These are phyloP conservation scores for Enteromius thamalakanensis DNA, from an alignment of 2,797 vertebrate genomes.

Conservation along the genomic window DNA sequence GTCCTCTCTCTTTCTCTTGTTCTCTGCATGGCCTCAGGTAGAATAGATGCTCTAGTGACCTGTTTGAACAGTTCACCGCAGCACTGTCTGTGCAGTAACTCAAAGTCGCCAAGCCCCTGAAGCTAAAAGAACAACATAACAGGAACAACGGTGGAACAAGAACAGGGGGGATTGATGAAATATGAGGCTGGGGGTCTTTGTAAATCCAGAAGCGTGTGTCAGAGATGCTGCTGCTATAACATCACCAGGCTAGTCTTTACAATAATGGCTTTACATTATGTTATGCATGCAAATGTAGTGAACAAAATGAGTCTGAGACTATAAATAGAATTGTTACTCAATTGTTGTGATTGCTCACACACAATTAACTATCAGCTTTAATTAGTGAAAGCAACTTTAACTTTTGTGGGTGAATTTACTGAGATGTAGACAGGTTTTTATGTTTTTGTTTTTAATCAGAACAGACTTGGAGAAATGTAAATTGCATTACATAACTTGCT, in stretches of 20 bases:
- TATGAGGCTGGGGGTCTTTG: slow-evolving; percentile 20
- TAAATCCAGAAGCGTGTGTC: slow-evolving; percentile 19
- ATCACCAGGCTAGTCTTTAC: slow-evolving; percentile 7
- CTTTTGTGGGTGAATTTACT: background rate
- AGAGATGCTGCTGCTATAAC: slow-evolving; percentile 1
- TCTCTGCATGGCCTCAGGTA: slow-evolving; percentile 66
- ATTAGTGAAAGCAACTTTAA: slow-evolving; percentile 45
- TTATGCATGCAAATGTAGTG: background rate
- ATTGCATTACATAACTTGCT: background rate
- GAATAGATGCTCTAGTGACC: slow-evolving; percentile 66
- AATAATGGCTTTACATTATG: background rate
- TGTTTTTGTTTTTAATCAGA: background rate
- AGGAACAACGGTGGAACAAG: slow-evolving; percentile 24
- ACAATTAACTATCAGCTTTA: slow-evolving; percentile 35
- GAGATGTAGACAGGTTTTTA: background rate
- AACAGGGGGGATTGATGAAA: slow-evolving; percentile 29
- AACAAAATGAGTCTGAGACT: background rate
- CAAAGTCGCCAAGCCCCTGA: slow-evolving; percentile 63
- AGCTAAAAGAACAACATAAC: slow-evolving; percentile 44
- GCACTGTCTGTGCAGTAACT: slow-evolving; percentile 64
- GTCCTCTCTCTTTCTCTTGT: slow-evolving; percentile 11
- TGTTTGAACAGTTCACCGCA: slow-evolving; percentile 64
- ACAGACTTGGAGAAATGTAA: background rate
- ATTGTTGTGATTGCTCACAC: slow-evolving; percentile 25
- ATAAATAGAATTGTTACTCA: background rate